A percentile compares a stretch with the other conserved stretches of the same genome.
Conservation (phyloP, 2,797 vertebrate genomes). For the Graptemys geographica region DNA sequence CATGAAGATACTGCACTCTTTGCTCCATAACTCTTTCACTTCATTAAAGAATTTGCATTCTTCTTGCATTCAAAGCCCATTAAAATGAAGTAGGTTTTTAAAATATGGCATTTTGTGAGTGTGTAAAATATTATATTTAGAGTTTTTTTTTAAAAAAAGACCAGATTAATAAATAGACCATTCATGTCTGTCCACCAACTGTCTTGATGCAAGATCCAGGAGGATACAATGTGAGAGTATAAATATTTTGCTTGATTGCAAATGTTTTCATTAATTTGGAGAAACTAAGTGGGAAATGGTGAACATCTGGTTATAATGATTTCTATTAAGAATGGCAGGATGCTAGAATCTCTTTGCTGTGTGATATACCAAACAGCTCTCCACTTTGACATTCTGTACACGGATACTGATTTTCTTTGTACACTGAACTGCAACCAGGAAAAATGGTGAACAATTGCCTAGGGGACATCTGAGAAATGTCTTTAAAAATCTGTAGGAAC, state of each 20-base stretch:
- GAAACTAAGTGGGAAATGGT: not conserved
- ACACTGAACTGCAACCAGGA: not conserved
- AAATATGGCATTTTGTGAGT: not conserved
- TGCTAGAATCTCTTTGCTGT: not conserved
- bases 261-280: not conserved
- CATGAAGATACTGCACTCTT: accelerated
- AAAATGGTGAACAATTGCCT: not conserved
- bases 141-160: not conserved
- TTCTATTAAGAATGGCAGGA: accelerated
- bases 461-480: slow-evolving; percentile 6
- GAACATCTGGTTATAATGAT: not conserved
- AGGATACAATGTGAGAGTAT: not conserved
- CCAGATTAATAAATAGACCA: not conserved
- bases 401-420: not conserved
- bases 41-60: not conserved
- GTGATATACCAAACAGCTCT: not conserved
- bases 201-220: not conserved
- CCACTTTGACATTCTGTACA: accelerated
- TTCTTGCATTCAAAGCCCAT: not conserved
- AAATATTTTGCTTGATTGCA: not conserved
- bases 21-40: not conserved
- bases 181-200: accelerated
- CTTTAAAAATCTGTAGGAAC: slow-evolving; percentile 31
- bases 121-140: not conserved
- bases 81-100: not conserved